phyloP scores from a whole-genome alignment of 2,888 invertebrate genomes.

The Onchidella celtica region DNA sequence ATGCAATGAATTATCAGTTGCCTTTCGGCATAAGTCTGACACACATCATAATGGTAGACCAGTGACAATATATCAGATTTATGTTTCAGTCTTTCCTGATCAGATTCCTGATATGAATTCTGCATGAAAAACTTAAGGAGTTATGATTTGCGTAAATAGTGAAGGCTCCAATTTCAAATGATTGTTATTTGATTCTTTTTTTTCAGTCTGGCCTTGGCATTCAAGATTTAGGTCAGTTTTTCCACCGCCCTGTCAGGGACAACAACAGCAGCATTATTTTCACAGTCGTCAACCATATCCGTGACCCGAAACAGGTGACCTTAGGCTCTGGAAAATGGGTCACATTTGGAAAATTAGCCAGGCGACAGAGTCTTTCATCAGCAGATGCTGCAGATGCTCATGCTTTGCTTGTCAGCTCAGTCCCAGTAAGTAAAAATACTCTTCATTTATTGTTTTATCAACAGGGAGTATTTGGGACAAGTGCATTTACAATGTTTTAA shows the following conservation, averaged over 20 bases:
- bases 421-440: slow-evolving; percentile 84
- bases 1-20: too few species aligned
- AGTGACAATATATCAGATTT: too few species aligned
- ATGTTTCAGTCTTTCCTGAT: too few species aligned
- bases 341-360: slow-evolving; percentile 90
- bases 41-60: too few species aligned
- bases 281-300: slow-evolving; percentile 88
- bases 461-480: too few species aligned
- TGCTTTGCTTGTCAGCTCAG: slow-evolving; percentile 84
- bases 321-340: slow-evolving; percentile 94
- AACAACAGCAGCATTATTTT: slow-evolving; percentile 93
- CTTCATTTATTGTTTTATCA: too few species aligned
- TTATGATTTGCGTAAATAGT: too few species aligned
- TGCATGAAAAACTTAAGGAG: too few species aligned
- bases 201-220: slow-evolving; percentile 91
- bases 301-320: slow-evolving; percentile 89
- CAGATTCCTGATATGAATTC: too few species aligned
- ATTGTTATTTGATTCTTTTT: not conserved
- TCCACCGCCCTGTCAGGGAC: slow-evolving; percentile 94
- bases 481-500: too few species aligned
- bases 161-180: too few species aligned
- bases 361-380: slow-evolving; percentile 83
- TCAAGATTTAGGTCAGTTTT: slow-evolving; percentile 96
- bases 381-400: slow-evolving; percentile 78
- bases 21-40: too few species aligned